These are phyloP conservation scores for Leptinotarsa haldemani DNA, from an alignment of 2,888 invertebrate species.

Conservation along the genomic window DNA sequence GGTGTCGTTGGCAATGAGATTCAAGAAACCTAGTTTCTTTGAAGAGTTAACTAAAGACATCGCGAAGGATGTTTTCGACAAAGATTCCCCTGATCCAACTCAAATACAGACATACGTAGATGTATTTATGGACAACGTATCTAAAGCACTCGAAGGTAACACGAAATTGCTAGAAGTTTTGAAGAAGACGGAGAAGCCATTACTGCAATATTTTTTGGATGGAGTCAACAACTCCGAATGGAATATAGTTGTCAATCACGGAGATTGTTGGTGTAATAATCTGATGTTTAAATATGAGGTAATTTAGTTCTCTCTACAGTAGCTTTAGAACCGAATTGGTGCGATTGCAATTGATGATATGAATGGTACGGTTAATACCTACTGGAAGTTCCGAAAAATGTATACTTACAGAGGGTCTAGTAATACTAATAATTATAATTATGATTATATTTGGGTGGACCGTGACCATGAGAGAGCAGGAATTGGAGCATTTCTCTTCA, in stretches of 20 bases:
- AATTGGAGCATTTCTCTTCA: no score
- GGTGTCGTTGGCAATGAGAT: constrained; percentile 53
- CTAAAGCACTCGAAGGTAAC: constrained; percentile 14
- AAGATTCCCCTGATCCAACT: background rate
- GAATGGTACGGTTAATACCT: no score
- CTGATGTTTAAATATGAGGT: constrained; percentile 50
- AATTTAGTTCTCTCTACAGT: constrained; percentile 18
- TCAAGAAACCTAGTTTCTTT: constrained; percentile 51
- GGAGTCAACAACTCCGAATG: background rate
- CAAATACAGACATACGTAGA: background rate
- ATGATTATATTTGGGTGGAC: no score
- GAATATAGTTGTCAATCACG: constrained; percentile 48
- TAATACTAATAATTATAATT: no score
- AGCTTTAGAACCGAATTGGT: no score
- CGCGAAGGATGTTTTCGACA: background rate
- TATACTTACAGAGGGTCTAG: no score
- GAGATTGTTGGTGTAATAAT: constrained; percentile 57
- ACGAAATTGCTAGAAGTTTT: background rate
- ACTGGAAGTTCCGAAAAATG: no score
- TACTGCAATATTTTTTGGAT: background rate
- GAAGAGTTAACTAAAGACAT: constrained; percentile 31
- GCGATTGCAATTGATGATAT: no score
- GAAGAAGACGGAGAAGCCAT: background rate
- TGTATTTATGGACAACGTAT: constrained; percentile 1
- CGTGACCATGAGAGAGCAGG: no score